These are phyloP conservation scores for Craterocephalus amniculus DNA, from an alignment of 2,797 vertebrate species.

Conservation along the genomic window DNA sequence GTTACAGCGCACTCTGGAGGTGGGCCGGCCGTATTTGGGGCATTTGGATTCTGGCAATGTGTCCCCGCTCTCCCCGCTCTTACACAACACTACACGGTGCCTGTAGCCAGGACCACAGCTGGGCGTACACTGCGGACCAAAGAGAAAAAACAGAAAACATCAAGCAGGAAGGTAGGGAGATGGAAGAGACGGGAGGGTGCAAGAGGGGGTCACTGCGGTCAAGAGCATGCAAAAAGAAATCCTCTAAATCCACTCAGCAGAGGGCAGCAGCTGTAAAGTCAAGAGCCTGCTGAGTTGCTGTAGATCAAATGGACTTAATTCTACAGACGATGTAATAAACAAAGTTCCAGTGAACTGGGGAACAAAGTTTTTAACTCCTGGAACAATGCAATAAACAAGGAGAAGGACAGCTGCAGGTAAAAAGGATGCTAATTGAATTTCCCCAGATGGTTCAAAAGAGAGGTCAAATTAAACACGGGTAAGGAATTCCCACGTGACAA, in stretches of 20 bases:
- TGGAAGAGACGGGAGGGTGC: constrained; percentile 31
- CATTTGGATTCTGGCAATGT: constrained; percentile 88
- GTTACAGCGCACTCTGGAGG: constrained; percentile 94
- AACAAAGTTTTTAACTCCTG: constrained; percentile 24
- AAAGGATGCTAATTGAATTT: not conserved
- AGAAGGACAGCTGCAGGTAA: not conserved
- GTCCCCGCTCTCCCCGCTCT: constrained; percentile 89
- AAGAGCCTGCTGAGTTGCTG: constrained; percentile 22
- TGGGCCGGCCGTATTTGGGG: constrained; percentile 86
- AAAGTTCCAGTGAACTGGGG: constrained; percentile 36
- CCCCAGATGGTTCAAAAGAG: not conserved
- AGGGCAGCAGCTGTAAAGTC: constrained; percentile 52
- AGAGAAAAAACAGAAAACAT: constrained; percentile 7
- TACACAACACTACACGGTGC: constrained; percentile 93
- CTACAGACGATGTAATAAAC: constrained; percentile 37
- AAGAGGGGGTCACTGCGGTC: constrained; percentile 57
- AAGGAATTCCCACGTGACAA: constrained; percentile 23
- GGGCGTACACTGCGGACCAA: constrained; percentile 88
- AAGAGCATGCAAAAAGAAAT: constrained; percentile 11
- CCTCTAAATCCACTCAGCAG: constrained; percentile 51
- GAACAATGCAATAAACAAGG: constrained; percentile 11
- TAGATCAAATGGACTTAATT: constrained; percentile 51
- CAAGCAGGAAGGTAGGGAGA: constrained; percentile 22
- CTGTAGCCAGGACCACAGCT: constrained; percentile 95
- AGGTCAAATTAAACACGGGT: constrained; percentile 20